Percentiles rank a stretch among this genome's conserved stretches.
These are phyloP conservation scores for Torymus auratus DNA, from an alignment of 2,888 invertebrate genomes.

Conservation along the genomic window DNA sequence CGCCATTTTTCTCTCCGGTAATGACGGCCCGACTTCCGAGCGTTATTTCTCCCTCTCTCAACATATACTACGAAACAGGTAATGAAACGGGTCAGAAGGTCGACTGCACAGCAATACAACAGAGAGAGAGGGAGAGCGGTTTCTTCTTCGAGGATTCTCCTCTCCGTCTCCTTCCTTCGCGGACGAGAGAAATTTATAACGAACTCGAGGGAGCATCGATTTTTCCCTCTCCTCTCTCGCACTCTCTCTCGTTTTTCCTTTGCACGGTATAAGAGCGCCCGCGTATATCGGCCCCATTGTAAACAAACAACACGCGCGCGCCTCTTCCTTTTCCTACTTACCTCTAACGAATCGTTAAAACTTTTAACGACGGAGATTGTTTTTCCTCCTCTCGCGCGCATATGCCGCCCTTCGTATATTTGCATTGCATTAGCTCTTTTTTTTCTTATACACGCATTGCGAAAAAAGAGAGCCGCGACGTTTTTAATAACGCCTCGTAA, in stretches of 20 bases:
- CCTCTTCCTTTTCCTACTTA: not conserved
- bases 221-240: constrained; percentile 30
- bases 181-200: constrained; percentile 49
- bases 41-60: not conserved
- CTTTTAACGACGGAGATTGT: constrained; percentile 19
- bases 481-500: no score
- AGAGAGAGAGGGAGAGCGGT: constrained; percentile 26
- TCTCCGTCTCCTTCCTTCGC: not conserved
- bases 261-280: not conserved
- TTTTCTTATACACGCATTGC: no score
- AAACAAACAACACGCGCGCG: constrained; percentile 20
- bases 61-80: constrained; percentile 3
- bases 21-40: constrained; percentile 8
- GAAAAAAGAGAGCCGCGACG: no score
- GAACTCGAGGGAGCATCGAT: constrained; percentile 39
- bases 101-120: constrained; percentile 38
- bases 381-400: no score
- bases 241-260: constrained; percentile 16
- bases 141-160: constrained; percentile 44
- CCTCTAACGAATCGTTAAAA: constrained; percentile 12
- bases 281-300: constrained; percentile 28
- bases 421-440: no score
- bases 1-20: constrained; percentile 5
- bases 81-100: constrained; percentile 56
- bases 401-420: no score